Evolutionary conservation across 2,113 vertebrate genomes (phyloP), one percentile per base, ranked within the genome.

Genomic region (Clarias macrocephalus): DNA sequence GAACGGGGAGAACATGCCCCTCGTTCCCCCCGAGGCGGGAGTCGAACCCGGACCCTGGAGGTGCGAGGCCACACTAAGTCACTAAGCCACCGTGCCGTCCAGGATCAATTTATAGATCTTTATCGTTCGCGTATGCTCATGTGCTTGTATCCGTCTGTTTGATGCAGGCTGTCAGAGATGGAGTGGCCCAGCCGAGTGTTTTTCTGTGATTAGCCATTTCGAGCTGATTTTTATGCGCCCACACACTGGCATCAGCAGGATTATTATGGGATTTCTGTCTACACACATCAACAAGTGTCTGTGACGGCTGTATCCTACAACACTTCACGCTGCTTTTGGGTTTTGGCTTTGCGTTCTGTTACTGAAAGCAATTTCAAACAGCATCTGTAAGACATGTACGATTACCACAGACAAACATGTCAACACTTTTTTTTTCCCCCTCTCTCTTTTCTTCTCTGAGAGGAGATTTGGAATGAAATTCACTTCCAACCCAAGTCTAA

Each of bases 91-190:
- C 7, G 7, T 48, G 6, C 48, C 48, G 0, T 7, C 48, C 48
- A 48, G 48, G 7, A 79, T 76, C 77, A 87, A 85, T 91, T 89
- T 92, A 83, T 85, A 82, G 4, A 85, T 18, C 52, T 79, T 28
- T n/a, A 28, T 56, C 37, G n/a, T 76, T 52, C 52, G 91, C 87
- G 85, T 88, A 89, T 86, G 91, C 90, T 30, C 33, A 59, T 68
- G 84, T 62, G 21, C 48, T 16, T 56, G 18, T 83, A 57, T 68
- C 16, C 15, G 25, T 65, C 65, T 56, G 65, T 86, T 68, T 28
- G 52, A 84, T 72, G 52, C 21, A 25, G 82, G 66, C 30, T 72
- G 82, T 84, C 82, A 84, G 82, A 72, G 82, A 84, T 37, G 25
- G 66, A 57, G 63, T 30, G 66, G 48, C 82, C 48, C n/a, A 59